These are phyloP conservation scores for Onychomys torridus DNA, from an alignment of 2,797 vertebrate species.

Conservation along the genomic window DNA sequence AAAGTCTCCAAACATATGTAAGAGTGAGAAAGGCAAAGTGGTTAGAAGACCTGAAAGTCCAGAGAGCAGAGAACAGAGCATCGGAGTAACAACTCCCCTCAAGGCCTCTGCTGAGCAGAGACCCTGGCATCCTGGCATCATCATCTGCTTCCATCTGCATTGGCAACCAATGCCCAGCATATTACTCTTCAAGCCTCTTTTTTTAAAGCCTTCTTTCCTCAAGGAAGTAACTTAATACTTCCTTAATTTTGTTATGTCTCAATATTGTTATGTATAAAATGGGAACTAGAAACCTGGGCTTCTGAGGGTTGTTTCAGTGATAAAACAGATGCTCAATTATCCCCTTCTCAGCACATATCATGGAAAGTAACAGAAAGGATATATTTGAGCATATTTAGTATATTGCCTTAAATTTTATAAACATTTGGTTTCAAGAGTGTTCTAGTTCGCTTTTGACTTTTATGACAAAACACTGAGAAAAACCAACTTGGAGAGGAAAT, in stretches of 20 bases:
- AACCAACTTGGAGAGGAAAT: neutral
- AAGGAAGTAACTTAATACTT: neutral
- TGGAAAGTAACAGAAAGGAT: neutral
- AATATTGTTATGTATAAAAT: neutral
- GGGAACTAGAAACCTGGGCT: neutral
- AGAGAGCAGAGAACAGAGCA: neutral
- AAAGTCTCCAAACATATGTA: neutral
- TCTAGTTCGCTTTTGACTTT: neutral
- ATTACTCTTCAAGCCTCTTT: neutral
- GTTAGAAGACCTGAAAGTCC: slow-evolving; percentile 2
- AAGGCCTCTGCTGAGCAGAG: neutral
- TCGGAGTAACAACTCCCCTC: neutral
- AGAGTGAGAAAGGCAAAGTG: neutral
- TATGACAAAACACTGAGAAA: neutral
- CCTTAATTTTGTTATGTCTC: neutral
- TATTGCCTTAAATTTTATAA: slow-evolving; percentile 5
- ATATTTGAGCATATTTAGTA: neutral
- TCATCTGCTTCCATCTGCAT: neutral
- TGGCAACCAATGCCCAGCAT: neutral
- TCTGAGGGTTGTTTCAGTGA: neutral
- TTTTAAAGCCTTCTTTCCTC: neutral
- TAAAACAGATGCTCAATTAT: neutral
- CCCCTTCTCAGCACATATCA: neutral
- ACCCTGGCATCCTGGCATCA: neutral
- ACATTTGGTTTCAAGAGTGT: neutral